Base-by-base conservation (phyloP, 1,140 invertebrate genomes). In the Drosophila chauvacae region DNA sequence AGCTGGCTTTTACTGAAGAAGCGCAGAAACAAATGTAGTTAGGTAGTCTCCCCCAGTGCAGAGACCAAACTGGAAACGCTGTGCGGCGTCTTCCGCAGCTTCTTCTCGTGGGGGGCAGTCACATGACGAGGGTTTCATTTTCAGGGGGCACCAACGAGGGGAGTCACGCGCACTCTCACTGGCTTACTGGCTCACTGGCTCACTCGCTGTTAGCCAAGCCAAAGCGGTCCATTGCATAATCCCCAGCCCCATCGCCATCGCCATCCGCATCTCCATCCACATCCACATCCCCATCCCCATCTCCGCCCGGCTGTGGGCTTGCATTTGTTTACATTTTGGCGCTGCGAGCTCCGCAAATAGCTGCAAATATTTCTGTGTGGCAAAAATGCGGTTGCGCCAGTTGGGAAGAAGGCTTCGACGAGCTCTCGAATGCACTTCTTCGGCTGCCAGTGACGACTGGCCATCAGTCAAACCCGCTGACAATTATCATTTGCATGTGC, bases 401-500 rank as follows among this genome's bases (percentile, higher is more conserved):
- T 85, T 82, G 45, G 65, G 51, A 62, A 64, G 73, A 60, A 58
- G 64, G 59, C 60, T 66, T 61, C 37, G 66, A 72, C 45, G 66
- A 42, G 70, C 68, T 48, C 70, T 73, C 68, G 45, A 72, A 72
- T 60, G 62, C 69, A 68, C 53, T 56, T 60, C 53, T 56, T 41
- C 35, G 33, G 39, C 61, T 72, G 73, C 48, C 59, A 47, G 50
- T 51, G 42, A n/a, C 53, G 35, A 51, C 74, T 80, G 77, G 70
- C 55, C 80, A 82, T 82, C 80, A 83, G 75, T 83, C 80, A 83
- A 75, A 75, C 53, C 80, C 53, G 30, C 73, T 28, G 70, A 73
- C 70, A 83, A 83, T 83, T 83, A 83, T 75, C 80, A 82, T 82
- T 82, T 82, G 80, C 80, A 78, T 82, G 80, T 73, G 62, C 68